Conservation (phyloP, 2,113 vertebrate species). For the Fregetta grallaria region DNA sequence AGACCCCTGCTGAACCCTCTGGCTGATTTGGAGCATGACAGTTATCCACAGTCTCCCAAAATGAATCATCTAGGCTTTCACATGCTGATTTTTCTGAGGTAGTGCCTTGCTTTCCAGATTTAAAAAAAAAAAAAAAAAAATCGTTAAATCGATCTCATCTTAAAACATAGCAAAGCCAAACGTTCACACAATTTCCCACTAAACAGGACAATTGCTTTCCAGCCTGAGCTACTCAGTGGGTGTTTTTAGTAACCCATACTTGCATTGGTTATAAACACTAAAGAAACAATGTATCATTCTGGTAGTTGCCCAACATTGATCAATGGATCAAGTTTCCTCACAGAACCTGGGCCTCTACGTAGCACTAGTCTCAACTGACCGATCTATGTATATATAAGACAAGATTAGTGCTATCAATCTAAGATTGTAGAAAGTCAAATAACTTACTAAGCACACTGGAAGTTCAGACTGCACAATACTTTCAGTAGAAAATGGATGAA, state of each 20-base stretch:
- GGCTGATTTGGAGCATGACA: not conserved
- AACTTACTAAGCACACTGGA: not conserved
- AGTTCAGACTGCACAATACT: not conserved
- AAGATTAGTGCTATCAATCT: not conserved
- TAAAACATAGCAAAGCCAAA: not conserved
- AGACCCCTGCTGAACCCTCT: not conserved
- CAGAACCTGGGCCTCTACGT: not conserved
- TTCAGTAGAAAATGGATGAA: not conserved
- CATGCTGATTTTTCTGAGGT: not conserved
- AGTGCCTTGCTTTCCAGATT: not conserved
- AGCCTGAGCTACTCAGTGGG: not conserved
- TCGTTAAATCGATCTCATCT: not conserved
- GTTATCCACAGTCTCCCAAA: not conserved
- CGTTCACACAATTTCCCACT: not conserved
- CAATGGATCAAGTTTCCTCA: not conserved
- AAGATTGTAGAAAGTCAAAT: not conserved
- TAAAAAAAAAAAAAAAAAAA: not conserved
- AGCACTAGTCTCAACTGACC: not conserved
- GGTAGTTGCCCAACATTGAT: not conserved
- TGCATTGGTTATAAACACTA: not conserved
- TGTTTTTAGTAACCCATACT: not conserved
- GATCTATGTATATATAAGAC: fast-evolving
- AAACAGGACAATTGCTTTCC: not conserved
- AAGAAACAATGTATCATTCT: not conserved
- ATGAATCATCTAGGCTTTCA: not conserved